phyloP scores from a whole-genome alignment of 2,113 vertebrate genomes.

The Todiramphus saurophagus region DNA sequence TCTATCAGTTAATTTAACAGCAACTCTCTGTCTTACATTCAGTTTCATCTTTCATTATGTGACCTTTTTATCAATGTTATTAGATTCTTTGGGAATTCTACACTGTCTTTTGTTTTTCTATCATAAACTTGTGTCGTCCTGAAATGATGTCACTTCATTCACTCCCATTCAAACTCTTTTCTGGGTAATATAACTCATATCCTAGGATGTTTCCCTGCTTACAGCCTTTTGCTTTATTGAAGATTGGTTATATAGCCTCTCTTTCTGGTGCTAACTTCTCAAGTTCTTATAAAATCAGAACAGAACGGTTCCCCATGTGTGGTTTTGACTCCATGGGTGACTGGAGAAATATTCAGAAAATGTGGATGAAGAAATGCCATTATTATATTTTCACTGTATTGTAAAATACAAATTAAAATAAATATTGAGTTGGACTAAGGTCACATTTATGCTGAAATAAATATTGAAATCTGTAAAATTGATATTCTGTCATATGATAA shows the following conservation, averaged over 20 bases:
- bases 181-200: neutral
- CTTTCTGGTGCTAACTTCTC: neutral
- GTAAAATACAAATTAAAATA: neutral
- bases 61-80: neutral
- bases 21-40: neutral
- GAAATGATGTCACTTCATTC: neutral
- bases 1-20: slow-evolving; percentile 13
- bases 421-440: neutral
- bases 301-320: neutral
- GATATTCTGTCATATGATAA: neutral
- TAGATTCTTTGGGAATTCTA: neutral
- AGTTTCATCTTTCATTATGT: neutral
- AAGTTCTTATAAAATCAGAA: neutral
- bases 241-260: neutral
- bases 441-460: neutral
- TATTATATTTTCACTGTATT: neutral
- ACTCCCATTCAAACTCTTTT: neutral
- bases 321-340: neutral
- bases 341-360: neutral
- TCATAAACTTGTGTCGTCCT: neutral
- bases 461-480: neutral
- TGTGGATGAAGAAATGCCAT: neutral
- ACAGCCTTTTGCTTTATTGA: neutral
- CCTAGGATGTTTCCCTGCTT: neutral
- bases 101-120: neutral